Evolutionary conservation across 2,113 vertebrate genomes (phyloP).

Genomic region (Oreochromis aureus): DNA sequence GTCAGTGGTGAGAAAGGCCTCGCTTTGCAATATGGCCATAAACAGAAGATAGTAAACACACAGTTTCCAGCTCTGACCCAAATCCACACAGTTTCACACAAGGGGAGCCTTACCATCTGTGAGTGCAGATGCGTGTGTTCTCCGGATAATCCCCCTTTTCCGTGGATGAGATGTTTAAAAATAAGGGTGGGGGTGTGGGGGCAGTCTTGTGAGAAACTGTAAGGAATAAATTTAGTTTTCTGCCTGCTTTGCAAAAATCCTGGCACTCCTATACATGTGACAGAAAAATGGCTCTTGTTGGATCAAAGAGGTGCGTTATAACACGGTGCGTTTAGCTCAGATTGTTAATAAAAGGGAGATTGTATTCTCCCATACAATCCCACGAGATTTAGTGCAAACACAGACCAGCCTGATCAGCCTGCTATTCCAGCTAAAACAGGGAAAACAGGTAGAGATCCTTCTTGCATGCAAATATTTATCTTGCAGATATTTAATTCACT

Average conservation of each 20-base stretch:
- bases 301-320: background rate
- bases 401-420: background rate
- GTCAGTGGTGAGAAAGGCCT: background rate
- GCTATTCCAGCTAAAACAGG: background rate
- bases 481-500: background rate
- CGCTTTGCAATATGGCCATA: background rate
- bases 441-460: background rate
- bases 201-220: background rate
- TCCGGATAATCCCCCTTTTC: conserved; percentile 24
- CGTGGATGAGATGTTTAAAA: background rate
- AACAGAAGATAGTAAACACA: background rate
- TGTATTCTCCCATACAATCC: background rate
- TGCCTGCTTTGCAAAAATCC: background rate
- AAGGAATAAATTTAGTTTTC: background rate
- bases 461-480: background rate
- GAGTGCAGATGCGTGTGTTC: background rate
- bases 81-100: conserved; percentile 4
- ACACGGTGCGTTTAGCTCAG: background rate
- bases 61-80: conserved; percentile 15
- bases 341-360: background rate
- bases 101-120: conserved; percentile 39
- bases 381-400: background rate
- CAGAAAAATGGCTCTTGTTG: background rate
- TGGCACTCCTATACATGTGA: background rate
- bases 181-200: background rate